Percentiles rank a stretch among this genome's conserved stretches.
Evolutionary conservation across 2,888 invertebrate species (phyloP).

Genomic region (Pseudoips prasinana): DNA sequence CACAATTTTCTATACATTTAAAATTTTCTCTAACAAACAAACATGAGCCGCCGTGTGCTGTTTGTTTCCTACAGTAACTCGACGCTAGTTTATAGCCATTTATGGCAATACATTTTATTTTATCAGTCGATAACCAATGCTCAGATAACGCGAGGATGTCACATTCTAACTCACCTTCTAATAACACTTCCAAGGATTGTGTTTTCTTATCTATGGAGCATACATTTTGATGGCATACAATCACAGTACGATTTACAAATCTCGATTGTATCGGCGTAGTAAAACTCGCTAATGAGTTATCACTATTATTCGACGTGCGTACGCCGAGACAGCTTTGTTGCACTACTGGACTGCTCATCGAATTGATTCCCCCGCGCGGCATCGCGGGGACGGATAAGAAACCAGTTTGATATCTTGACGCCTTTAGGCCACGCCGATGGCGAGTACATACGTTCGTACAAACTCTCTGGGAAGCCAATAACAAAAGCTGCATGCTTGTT

Average conservation of each 20-base stretch:
- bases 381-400: constrained; percentile 3
- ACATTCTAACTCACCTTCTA: background rate
- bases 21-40: constrained; percentile 3
- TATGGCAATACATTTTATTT: background rate
- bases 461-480: constrained; percentile 4
- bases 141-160: background rate
- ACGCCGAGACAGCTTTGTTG: background rate
- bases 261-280: background rate
- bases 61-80: constrained; percentile 5
- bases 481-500: constrained; percentile 5
- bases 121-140: background rate
- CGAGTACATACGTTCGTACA: background rate
- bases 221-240: background rate
- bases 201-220: background rate
- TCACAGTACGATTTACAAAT: background rate
- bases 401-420: constrained; percentile 6
- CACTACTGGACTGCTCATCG: no score
- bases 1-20: constrained; percentile 2
- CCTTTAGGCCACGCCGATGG: constrained; percentile 4
- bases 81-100: no score
- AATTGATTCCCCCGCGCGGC: constrained; percentile 1
- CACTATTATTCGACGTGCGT: background rate
- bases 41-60: constrained; percentile 7
- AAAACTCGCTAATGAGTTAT: background rate
- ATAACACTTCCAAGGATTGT: background rate